A percentile compares a stretch with the other conserved stretches of the same genome.
phyloP scores from a whole-genome alignment of 2,797 vertebrate species.

The Monodelphis domestica region DNA sequence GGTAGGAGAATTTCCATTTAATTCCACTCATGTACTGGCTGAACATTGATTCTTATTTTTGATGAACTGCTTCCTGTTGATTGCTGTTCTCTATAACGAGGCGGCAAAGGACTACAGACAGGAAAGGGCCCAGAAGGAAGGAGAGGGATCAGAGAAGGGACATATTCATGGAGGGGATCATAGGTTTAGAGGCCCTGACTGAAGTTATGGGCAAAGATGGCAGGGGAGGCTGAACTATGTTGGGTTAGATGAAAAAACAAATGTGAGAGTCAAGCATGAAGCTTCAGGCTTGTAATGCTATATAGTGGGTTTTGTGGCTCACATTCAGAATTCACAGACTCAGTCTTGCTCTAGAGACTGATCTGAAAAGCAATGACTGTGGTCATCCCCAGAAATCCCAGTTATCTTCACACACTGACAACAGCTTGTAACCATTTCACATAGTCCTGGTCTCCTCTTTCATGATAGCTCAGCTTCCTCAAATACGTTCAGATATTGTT shows the following conservation, averaged over 20 bases:
- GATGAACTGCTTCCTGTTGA: conserved; percentile 17
- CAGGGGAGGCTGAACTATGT: not conserved
- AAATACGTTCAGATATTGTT: conserved; percentile 42
- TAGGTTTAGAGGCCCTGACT: conserved; percentile 7
- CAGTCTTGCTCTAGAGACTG: conserved; percentile 26
- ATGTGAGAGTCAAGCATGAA: not conserved
- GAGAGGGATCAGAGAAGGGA: not conserved
- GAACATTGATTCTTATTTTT: conserved; percentile 17
- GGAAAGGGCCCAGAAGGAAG: not conserved
- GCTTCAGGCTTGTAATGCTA: not conserved
- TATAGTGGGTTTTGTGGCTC: not conserved
- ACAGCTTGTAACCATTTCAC: not conserved
- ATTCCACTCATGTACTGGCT: not conserved
- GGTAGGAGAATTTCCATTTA: conserved; percentile 27
- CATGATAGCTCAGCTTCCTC: conserved; percentile 37
- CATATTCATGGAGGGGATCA: conserved; percentile 16
- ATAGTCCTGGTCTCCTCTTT: conserved; percentile 31
- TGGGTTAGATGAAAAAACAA: not conserved
- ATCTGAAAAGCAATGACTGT: not conserved
- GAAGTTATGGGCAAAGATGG: conserved; percentile 10
- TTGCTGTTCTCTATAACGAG: conserved; percentile 18
- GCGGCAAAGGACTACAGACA: conserved; percentile 20
- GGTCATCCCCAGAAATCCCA: not conserved
- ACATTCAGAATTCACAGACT: conserved; percentile 2
- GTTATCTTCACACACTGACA: not conserved